Evolutionary conservation across 1,140 invertebrate genomes (phyloP).

Genomic region (Bombus consobrinus): DNA sequence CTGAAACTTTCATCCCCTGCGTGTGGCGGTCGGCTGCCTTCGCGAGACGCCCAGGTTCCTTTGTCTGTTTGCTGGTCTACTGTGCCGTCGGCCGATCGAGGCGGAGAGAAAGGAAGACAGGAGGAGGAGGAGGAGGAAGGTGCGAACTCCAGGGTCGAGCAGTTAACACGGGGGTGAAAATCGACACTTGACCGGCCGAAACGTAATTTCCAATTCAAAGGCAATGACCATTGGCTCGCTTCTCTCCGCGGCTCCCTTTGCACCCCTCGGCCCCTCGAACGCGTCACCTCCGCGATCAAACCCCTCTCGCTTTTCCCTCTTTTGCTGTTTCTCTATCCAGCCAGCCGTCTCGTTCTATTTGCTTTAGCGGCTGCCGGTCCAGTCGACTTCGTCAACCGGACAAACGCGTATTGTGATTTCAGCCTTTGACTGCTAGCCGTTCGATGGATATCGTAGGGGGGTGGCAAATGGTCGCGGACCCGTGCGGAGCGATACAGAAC

Average conservation of each 20-base stretch:
- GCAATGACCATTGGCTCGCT: conserved; percentile 76
- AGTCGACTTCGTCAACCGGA: conserved; percentile 80
- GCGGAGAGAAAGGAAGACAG: neutral
- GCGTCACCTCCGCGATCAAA: conserved; percentile 29
- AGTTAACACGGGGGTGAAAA: conserved; percentile 70
- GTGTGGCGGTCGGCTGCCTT: neutral
- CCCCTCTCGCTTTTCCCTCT: conserved; percentile 7
- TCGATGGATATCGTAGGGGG: conserved; percentile 73
- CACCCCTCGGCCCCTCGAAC: conserved; percentile 36
- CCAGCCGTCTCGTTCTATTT: conserved; percentile 74
- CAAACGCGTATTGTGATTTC: conserved; percentile 83
- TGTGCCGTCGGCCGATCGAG: neutral
- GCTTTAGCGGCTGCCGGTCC: conserved; percentile 72
- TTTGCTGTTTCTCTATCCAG: conserved; percentile 6
- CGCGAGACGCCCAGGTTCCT: neutral
- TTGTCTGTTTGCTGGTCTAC: neutral
- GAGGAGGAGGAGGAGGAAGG: neutral
- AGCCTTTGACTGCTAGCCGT: conserved; percentile 80
- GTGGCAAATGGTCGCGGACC: conserved; percentile 48
- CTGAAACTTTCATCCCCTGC: neutral
- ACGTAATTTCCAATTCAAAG: conserved; percentile 82
- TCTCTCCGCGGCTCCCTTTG: conserved; percentile 26
- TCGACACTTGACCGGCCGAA: conserved; percentile 75
- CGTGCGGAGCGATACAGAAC: conserved; percentile 44
- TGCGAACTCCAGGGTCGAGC: neutral